phyloP scores from a whole-genome alignment of 2,113 vertebrate genomes.

The Glaucomys volans region DNA sequence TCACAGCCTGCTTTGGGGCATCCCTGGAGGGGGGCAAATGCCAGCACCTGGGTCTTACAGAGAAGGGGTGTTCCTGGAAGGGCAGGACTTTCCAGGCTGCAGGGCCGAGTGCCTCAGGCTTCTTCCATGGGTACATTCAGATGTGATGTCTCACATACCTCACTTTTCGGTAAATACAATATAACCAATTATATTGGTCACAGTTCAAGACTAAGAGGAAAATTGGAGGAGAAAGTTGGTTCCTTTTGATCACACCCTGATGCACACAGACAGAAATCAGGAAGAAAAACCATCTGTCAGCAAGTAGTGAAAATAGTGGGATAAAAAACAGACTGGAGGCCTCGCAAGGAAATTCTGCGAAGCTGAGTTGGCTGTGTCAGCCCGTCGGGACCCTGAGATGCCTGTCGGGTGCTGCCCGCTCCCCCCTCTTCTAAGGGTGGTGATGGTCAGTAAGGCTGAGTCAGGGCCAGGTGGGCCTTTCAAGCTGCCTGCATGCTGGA shows the following conservation, averaged over 20 bases:
- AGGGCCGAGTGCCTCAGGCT: not conserved
- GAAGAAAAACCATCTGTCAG: conserved; percentile 26
- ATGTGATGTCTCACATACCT: conserved; percentile 54
- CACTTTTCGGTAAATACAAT: conserved; percentile 25
- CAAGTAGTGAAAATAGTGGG: conserved; percentile 17
- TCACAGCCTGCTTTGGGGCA: not conserved
- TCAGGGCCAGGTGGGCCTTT: not conserved
- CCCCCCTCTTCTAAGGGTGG: not conserved
- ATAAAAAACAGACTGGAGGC: not conserved
- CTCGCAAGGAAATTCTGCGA: not conserved
- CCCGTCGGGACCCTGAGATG: not conserved
- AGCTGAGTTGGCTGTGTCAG: not conserved
- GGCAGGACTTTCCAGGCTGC: not conserved
- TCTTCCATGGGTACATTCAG: not conserved
- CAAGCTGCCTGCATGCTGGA: not conserved
- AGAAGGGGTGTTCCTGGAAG: not conserved
- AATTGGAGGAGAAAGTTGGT: conserved; percentile 9
- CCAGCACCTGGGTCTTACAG: not conserved
- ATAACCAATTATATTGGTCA: too few species aligned
- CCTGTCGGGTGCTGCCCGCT: not conserved
- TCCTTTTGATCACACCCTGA: conserved; percentile 50
- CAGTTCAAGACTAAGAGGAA: conserved; percentile 61
- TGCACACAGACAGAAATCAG: conserved; percentile 48
- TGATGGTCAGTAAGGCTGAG: not conserved
- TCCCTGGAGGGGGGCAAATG: not conserved